Evolutionary conservation across 2,797 vertebrate genomes (phyloP), one percentile per base, ranked within the genome.

Genomic region (Allobates femoralis): DNA sequence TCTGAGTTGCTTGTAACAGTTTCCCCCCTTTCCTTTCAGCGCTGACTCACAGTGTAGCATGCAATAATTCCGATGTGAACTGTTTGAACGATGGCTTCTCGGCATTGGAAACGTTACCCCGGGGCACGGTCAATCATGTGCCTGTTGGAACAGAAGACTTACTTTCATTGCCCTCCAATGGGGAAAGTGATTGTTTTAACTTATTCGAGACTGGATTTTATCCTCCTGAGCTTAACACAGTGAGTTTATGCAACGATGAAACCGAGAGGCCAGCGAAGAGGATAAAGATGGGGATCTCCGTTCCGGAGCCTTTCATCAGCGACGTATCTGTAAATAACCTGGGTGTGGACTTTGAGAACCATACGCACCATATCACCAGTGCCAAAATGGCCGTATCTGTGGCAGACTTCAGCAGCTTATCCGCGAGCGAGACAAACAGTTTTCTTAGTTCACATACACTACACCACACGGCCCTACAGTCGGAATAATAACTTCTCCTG

Each of bases 321-420:
- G 98, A 99, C 41, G 96, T 98, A 74, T 97, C 98, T 51, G 97
- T 97, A 90, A 95, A 95, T 89, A 97, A 96, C 92, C 94, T 99
- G n/a, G n/a, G n/a, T n/a, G n/a, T n/a, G n/a, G 98, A 97, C 95
- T 99, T 97, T 0, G 97, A 99, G 88, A 95, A 96, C 66, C 96
- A 97, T 81, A 91, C 96, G 2, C 96, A 97, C 90, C 96, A 97
- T 78, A 97, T 99, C 92, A 96, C 97, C 46, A 96, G 97, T 90
- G 95, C 98, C 93, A 99, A 99, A 94, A 98, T 99, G 98, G 97
- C 98, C 0, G 97, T 99, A 90, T 99, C 98, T 0, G 96, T 99
- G 94, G 97, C 98, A 90, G 98, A 99, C 97, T 98, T 99, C 73
- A 95, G 96, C 91, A 97, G 96, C 92, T 94, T 99, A 90, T 94